phyloP scores from a whole-genome alignment of 2,113 vertebrate species.

The Phrynocephalus versicolor region DNA sequence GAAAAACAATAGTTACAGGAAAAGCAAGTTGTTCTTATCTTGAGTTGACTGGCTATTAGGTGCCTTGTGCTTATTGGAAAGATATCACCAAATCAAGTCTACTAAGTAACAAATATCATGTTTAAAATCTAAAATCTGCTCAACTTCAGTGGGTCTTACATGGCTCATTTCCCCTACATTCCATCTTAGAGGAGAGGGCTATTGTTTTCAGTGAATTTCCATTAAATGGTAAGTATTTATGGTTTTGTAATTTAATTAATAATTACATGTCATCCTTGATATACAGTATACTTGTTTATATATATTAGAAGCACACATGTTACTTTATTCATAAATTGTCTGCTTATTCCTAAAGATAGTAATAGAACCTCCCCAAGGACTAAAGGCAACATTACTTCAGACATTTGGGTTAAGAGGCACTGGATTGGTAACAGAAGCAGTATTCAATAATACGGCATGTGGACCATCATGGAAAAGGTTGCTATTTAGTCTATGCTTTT shows the following conservation, averaged over 20 bases:
- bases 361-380: conserved; percentile 62
- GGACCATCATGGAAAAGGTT: conserved; percentile 69
- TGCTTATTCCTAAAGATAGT: conserved; percentile 58
- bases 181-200: background rate
- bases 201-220: background rate
- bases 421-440: conserved; percentile 61
- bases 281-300: background rate
- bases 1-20: no score
- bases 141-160: background rate
- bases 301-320: background rate
- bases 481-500: conserved; percentile 70
- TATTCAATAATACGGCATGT: conserved; percentile 47
- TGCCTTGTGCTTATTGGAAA: background rate
- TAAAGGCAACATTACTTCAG: conserved; percentile 70
- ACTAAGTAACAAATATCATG: background rate
- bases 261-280: background rate
- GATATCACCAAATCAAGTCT: background rate
- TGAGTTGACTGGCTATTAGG: background rate
- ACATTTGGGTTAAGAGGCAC: conserved; percentile 55
- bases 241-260: background rate
- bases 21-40: no score
- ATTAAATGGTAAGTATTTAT: background rate
- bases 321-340: background rate
- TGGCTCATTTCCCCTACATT: background rate
- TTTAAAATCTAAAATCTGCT: background rate